Evolutionary conservation across 2,113 vertebrate species (phyloP).

Genomic region (Lophotis ruficrista): DNA sequence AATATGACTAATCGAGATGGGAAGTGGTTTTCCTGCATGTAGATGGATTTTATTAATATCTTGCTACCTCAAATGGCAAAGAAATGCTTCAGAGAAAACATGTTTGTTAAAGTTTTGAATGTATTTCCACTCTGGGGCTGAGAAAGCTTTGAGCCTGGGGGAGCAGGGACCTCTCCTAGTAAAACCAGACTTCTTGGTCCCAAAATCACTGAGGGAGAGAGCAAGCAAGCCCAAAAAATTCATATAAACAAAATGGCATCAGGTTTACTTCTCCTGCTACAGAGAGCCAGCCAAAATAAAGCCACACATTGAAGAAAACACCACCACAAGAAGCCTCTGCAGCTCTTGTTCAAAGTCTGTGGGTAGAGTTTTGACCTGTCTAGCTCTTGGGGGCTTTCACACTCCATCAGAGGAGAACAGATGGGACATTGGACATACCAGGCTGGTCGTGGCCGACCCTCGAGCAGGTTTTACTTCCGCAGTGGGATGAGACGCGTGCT

Average conservation of each 20-base stretch:
- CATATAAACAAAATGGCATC: background rate
- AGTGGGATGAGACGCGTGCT: background rate
- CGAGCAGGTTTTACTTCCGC: background rate
- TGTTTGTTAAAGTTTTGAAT: background rate
- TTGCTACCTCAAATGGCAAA: background rate
- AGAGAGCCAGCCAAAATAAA: background rate
- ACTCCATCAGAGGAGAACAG: fast-evolving
- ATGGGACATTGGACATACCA: background rate
- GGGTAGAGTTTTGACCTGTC: background rate
- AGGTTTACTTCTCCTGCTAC: background rate
- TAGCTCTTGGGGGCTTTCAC: background rate
- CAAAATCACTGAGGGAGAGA: background rate
- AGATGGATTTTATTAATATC: background rate
- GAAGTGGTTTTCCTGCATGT: background rate
- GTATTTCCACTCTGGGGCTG: background rate
- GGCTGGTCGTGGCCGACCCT: fast-evolving
- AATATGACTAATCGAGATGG: background rate
- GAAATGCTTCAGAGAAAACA: background rate
- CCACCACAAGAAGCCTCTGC: background rate
- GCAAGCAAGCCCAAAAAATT: background rate
- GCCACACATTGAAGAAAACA: background rate
- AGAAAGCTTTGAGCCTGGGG: background rate
- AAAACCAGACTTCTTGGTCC: background rate
- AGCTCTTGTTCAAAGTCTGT: background rate
- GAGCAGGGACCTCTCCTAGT: background rate